Percentiles rank a stretch among this genome's conserved stretches.
Evolutionary conservation across 2,888 invertebrate genomes (phyloP).

Genomic region (Callosobruchus maculatus): DNA sequence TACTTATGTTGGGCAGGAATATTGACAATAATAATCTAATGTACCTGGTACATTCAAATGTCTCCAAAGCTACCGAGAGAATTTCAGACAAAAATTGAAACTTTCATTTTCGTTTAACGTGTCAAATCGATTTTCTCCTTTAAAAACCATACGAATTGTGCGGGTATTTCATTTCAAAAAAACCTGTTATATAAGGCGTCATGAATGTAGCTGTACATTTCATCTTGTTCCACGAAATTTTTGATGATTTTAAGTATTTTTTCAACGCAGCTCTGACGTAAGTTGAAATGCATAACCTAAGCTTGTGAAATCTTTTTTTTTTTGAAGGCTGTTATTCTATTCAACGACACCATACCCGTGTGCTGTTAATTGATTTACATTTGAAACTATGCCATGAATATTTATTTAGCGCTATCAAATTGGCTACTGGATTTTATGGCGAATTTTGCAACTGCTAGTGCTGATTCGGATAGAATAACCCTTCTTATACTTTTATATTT

Average conservation of each 20-base stretch:
- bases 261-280: background rate
- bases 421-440: background rate
- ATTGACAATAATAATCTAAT: too few species aligned
- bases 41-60: background rate
- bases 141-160: background rate
- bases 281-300: background rate
- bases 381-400: background rate
- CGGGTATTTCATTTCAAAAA: background rate
- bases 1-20: too few species aligned
- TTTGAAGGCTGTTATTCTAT: background rate
- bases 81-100: background rate
- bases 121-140: background rate
- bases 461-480: background rate
- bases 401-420: background rate
- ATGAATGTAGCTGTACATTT: background rate
- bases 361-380: background rate
- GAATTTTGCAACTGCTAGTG: background rate
- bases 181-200: background rate
- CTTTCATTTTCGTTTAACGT: background rate
- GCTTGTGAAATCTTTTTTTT: background rate
- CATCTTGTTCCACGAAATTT: background rate
- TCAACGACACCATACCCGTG: background rate
- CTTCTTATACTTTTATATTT: too few species aligned
- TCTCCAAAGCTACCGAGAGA: background rate
- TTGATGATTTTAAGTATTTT: background rate